Evolutionary conservation across 1,140 invertebrate genomes (phyloP).

Genomic region (Tetragnatha versicolor): DNA sequence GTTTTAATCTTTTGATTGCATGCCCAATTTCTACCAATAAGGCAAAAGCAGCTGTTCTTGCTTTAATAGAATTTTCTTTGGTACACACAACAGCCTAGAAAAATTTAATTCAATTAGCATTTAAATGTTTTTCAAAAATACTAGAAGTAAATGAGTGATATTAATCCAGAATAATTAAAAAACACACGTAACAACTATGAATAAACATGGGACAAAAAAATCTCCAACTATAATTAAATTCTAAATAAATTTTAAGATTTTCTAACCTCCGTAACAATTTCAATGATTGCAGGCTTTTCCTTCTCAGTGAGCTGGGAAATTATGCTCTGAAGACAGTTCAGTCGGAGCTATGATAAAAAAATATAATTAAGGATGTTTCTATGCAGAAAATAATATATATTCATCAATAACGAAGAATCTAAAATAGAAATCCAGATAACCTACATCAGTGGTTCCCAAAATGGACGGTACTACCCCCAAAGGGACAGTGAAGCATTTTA

Average conservation of each 20-base stretch:
- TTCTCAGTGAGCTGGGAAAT: constrained; percentile 65
- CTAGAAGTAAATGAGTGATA: neutral
- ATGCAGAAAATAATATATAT: too few relatives aligned
- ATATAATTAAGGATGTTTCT: neutral
- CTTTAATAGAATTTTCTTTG: constrained; percentile 82
- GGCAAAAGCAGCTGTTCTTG: constrained; percentile 78
- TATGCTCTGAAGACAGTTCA: constrained; percentile 75
- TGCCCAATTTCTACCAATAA: constrained; percentile 70
- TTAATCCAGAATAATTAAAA: neutral
- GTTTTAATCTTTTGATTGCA: constrained; percentile 60
- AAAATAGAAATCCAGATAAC: too few relatives aligned
- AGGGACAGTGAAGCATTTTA: too few relatives aligned
- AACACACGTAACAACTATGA: neutral
- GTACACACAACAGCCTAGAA: constrained; percentile 75
- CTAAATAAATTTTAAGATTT: neutral
- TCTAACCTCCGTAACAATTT: constrained; percentile 76
- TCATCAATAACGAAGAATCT: too few relatives aligned
- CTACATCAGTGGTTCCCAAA: too few relatives aligned
- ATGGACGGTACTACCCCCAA: too few relatives aligned
- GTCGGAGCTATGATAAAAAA: constrained; percentile 59
- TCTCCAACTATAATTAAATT: neutral
- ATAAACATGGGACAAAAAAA: neutral
- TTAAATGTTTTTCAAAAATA: neutral
- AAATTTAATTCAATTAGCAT: too few relatives aligned
- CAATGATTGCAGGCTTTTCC: constrained; percentile 72